Evolutionary conservation across 2,797 vertebrate genomes (phyloP).

Genomic region (Siniperca undulata): DNA sequence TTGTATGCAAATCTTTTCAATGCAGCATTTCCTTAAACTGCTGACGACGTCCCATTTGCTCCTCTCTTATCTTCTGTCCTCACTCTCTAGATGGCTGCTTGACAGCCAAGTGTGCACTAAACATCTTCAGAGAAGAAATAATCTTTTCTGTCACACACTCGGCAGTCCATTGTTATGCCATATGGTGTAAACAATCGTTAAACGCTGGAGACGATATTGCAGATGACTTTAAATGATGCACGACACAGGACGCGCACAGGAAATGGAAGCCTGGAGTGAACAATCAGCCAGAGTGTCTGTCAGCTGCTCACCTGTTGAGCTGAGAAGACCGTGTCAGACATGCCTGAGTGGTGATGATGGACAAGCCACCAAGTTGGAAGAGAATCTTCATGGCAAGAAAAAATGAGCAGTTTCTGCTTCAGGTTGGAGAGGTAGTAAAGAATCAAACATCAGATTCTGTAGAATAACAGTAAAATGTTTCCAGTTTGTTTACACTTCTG

Average conservation of each 20-base stretch:
- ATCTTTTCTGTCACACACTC: constrained; percentile 14
- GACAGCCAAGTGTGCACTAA: no score
- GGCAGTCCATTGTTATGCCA: constrained; percentile 12
- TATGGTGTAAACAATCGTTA: constrained; percentile 49
- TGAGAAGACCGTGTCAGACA: not conserved
- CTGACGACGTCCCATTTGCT: constrained; percentile 1
- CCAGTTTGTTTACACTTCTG: no score
- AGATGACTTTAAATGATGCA: constrained; percentile 34
- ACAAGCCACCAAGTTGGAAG: not conserved
- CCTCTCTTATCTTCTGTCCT: constrained; percentile 6
- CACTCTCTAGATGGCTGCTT: no score
- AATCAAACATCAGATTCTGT: not conserved
- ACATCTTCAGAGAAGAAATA: constrained; percentile 40
- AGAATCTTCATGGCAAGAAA: not conserved
- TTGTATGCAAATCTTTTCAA: not conserved
- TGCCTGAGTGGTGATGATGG: not conserved
- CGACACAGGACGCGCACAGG: not conserved
- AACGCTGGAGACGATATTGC: constrained; percentile 13
- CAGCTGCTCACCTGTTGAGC: constrained; percentile 5
- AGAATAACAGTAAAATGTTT: not conserved
- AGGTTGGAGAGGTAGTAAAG: not conserved
- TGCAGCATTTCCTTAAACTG: not conserved
- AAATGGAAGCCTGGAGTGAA: not conserved
- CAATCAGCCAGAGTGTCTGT: not conserved
- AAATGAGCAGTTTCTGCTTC: not conserved